Percentiles rank a stretch among this genome's conserved stretches.
Conservation (phyloP, 2,113 vertebrate genomes). For the Chauna torquata region DNA sequence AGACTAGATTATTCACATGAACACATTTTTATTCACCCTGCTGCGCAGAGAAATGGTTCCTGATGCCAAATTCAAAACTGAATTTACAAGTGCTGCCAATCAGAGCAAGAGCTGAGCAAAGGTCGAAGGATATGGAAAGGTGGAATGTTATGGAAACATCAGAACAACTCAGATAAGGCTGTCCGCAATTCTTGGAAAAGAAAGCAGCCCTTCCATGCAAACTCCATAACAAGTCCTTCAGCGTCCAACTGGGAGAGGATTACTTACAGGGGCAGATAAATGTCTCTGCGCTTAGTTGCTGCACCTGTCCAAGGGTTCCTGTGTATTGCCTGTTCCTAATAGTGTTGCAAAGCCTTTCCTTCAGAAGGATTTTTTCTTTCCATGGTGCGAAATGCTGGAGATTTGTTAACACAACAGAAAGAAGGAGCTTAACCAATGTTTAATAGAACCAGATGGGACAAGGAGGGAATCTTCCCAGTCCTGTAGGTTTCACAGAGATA, state of each 20-base stretch:
- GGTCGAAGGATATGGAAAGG: background rate
- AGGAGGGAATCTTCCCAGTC: background rate
- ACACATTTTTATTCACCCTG: background rate
- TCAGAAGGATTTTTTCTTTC: background rate
- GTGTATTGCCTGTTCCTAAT: background rate
- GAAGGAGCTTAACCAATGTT: background rate
- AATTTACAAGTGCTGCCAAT: constrained; percentile 1
- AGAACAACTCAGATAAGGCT: constrained; percentile 10
- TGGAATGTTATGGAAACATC: constrained; percentile 10
- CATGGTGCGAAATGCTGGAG: background rate
- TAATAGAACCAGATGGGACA: background rate
- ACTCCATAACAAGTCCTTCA: background rate
- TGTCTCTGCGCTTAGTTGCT: background rate
- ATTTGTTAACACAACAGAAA: background rate
- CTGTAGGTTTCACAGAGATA: background rate
- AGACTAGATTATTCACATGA: background rate
- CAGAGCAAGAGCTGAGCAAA: constrained; percentile 1
- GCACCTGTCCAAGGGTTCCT: background rate
- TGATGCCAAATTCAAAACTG: background rate
- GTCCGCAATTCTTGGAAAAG: background rate
- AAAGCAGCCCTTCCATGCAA: background rate
- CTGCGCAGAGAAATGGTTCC: background rate
- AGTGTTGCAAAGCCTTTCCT: background rate
- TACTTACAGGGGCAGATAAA: background rate
- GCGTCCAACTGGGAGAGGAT: background rate